A percentile compares a stretch with the other conserved stretches of the same genome.
Conservation (phyloP, 2,113 vertebrate genomes). For the Pollimyrus isidori region DNA sequence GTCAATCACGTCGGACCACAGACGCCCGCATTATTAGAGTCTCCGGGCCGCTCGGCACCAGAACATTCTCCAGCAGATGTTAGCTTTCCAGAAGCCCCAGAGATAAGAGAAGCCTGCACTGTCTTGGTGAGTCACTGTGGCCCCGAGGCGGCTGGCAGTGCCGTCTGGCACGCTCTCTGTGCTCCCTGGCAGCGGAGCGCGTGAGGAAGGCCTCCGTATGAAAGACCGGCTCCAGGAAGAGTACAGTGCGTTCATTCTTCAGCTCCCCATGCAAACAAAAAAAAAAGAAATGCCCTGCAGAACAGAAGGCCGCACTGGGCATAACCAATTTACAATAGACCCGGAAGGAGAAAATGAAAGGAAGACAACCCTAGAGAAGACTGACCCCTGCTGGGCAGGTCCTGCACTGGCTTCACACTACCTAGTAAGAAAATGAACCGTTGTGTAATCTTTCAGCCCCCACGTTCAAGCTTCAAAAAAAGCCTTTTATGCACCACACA, state of each 20-base stretch:
- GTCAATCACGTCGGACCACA: no score
- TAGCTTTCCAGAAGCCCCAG: constrained; percentile 23
- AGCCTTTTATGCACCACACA: background rate
- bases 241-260: background rate
- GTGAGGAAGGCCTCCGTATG: background rate
- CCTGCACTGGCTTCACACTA: background rate
- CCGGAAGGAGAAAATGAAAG: background rate
- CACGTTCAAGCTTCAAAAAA: background rate
- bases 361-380: background rate
- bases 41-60: background rate
- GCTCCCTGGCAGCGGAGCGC: constrained; percentile 24
- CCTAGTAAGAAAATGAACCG: background rate
- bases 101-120: constrained; percentile 25
- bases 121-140: constrained; percentile 26
- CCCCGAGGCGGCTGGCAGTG: constrained; percentile 21
- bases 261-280: background rate
- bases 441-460: background rate
- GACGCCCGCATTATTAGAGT: background rate
- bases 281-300: background rate
- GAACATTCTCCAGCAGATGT: constrained; percentile 7
- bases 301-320: background rate
- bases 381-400: background rate
- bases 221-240: constrained; percentile 13
- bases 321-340: background rate
- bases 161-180: constrained; percentile 8